Base-by-base conservation (phyloP, 2,113 vertebrate genomes). In the Oxygymnocypris stewartii region DNA sequence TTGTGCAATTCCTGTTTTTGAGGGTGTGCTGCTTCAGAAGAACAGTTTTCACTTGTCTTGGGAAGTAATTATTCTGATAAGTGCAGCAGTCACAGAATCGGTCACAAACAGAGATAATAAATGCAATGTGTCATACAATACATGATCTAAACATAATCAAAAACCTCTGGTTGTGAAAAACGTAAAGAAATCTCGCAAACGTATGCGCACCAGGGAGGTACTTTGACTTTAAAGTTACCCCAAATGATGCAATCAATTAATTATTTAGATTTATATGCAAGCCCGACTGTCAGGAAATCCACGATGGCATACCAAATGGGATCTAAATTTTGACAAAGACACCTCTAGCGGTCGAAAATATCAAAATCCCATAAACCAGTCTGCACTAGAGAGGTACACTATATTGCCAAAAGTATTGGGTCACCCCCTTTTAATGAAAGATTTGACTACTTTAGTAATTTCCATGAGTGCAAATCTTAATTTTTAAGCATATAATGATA, bases 61-160 rank as follows among this genome's bases (percentile, higher is more conserved):
- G 28, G 18, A 57, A 23, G 31, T 79, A 79, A 57, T 57, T 59
- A 37, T 79, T 76, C 40, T 76, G 42, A 76, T 76, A 47, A 76
- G n/a, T 49, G 11, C 23, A 49, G 74, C 74, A 2, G 73, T 25
- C 42, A 75, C 42, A 75, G 73, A 75, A 75, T 75, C 23, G 2
- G 42, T 76, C 40, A 76, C n/a, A 49, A 49, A 49, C 23, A 2
- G 13, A 76, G 74, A 76, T 12, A 40, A 75, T 75, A 47, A 75
- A 75, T 42, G 37, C 71, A 74, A 74, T 14, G 40, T 75, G 40
- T 44, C 4, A 4, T 76, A 76, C 6, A n/a, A 49, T 76, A 47
- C 42, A 47, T n/a, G 40, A 47, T 47, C 5, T 47, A 75, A n/a
- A 47, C n/a, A 42, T 25, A 2, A 14, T 25, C 9, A 40, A 37